Evolutionary conservation across 1,140 invertebrate species (phyloP).

Genomic region (Meloidogyne floridensis): DNA sequence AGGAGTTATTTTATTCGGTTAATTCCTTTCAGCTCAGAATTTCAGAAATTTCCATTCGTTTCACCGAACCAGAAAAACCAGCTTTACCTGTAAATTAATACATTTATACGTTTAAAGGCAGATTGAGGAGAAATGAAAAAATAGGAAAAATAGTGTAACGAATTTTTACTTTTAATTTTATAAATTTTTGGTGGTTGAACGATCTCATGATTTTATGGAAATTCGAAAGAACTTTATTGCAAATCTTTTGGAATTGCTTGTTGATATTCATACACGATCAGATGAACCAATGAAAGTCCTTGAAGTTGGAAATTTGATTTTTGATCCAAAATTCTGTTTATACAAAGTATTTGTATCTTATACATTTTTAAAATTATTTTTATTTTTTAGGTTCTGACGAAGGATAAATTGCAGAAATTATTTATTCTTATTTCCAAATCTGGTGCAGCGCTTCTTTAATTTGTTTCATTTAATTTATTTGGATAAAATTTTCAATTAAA

Average conservation of each 20-base stretch:
- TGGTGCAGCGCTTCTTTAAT: conserved; percentile 21
- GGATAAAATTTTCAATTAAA: background rate
- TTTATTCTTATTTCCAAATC: conserved; percentile 24
- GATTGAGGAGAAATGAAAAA: no score
- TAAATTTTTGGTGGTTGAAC: conserved; percentile 19
- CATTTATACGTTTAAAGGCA: no score
- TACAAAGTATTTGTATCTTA: conserved; percentile 25
- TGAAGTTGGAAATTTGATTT: conserved; percentile 41
- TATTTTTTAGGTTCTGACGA: conserved; percentile 15
- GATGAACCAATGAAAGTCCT: conserved; percentile 42
- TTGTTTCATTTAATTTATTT: background rate
- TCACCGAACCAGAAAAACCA: no score
- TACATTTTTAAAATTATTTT: background rate
- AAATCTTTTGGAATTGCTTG: conserved; percentile 36
- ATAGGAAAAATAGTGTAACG: no score
- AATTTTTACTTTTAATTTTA: no score
- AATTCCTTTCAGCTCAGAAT: no score
- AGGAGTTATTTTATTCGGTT: no score
- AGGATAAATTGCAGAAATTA: conserved; percentile 33
- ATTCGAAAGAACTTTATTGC: conserved; percentile 43
- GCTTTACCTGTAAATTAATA: no score
- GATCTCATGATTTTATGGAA: conserved; percentile 35
- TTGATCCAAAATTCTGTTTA: conserved; percentile 44
- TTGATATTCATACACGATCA: conserved; percentile 37
- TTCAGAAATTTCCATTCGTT: no score